Evolutionary conservation across 2,113 vertebrate species (phyloP).

Genomic region (Pithys albifrons): DNA sequence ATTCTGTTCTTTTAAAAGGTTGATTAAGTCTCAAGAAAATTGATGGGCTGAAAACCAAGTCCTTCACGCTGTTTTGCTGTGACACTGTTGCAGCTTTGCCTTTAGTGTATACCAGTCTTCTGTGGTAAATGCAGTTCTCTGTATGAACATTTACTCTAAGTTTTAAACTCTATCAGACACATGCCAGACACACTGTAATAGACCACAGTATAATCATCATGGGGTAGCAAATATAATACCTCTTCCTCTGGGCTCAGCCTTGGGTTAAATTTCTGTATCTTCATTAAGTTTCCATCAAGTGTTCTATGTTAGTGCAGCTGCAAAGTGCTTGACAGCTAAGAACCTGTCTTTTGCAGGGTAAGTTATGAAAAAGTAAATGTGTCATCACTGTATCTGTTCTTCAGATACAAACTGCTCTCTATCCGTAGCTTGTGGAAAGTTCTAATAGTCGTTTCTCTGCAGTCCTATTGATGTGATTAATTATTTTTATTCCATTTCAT

Average conservation of each 20-base stretch:
- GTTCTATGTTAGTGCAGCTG: neutral
- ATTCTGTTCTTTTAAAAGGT: neutral
- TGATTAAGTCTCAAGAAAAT: neutral
- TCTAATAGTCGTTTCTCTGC: neutral
- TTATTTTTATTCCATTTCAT: conserved; percentile 7
- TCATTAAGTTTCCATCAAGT: neutral
- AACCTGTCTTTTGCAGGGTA: neutral
- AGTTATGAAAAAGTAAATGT: neutral
- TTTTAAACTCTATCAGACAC: neutral
- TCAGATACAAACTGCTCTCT: neutral
- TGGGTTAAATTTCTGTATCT: neutral
- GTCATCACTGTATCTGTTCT: neutral
- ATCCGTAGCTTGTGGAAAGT: neutral
- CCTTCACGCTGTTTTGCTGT: neutral
- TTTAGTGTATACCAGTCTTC: neutral
- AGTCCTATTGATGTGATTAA: neutral
- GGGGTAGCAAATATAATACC: neutral
- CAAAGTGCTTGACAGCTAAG: neutral
- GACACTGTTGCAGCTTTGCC: neutral
- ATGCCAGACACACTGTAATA: neutral
- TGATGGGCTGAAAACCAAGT: neutral
- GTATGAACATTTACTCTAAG: neutral
- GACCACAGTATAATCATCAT: neutral
- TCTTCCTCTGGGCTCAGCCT: neutral
- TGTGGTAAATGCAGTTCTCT: neutral